Evolutionary conservation across 2,888 invertebrate genomes (phyloP), one percentile per base, ranked within the genome.

Genomic region (Chrysopilus asiliformis): DNA sequence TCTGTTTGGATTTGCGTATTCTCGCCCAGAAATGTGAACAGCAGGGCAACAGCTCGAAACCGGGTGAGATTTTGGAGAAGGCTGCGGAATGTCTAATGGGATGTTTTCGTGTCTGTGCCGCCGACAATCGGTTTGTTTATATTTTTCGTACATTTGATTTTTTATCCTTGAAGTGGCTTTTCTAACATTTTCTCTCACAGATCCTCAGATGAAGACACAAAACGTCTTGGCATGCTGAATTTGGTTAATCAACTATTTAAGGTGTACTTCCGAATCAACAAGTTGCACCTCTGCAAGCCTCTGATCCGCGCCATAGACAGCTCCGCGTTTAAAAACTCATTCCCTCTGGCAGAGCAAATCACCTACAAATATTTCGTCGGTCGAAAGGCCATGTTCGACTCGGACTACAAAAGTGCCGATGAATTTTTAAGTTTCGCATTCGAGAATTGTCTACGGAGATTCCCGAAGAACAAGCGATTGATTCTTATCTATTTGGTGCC

Each of bases 281-380:
- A 86, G 54, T 60, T 89, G 13, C 86, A 89, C 65, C 64, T 89
- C 34, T 87, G 86, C 59, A 95, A 89, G 62, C 97, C 98, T 0
- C 67, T 98, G 25, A 93, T 97, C 47, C 72, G 97, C 47, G 95
- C 97, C 1, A 94, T 98, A 44, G 97, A 97, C 52, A 87, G 90
- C 12, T 83, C 87, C 12, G 78, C 81, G 1, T 79, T 86, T 44
- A 90, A 89, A 60, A 87, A 93, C 38, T 75, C 76, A 41, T 97
- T 94, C 60, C 79, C 86, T 2, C 63, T 94, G 40, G 82, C 90
- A 8, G 95, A 98, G 56, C 83, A 87, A 56, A 87, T 98, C 36
- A 97, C 97, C 0, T 98, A 94, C 63, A 85, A 85, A 55, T 95
- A 95, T 62, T 97, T 91, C 65, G 89, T 94, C 13, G 97, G 97